A percentile compares a stretch with the other conserved stretches of the same genome.
These are phyloP conservation scores for Saturnia pavonia DNA, from an alignment of 2,888 invertebrate species.

Conservation along the genomic window DNA sequence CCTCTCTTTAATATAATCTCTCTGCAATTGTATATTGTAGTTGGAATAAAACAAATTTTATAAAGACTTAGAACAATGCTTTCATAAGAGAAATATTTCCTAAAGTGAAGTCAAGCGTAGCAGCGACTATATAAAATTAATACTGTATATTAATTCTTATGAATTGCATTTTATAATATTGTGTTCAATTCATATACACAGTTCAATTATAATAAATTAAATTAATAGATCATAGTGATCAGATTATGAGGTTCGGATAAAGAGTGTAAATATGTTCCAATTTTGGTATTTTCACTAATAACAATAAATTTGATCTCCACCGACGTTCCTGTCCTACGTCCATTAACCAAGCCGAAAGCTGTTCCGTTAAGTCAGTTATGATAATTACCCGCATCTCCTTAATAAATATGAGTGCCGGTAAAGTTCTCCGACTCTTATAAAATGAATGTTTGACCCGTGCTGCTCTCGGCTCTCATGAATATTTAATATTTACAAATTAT, in stretches of 20 bases:
- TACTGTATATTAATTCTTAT: slow-evolving; percentile 29
- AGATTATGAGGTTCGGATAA: slow-evolving; percentile 44
- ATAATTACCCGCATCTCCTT: slow-evolving; percentile 76
- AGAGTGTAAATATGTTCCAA: slow-evolving; percentile 52
- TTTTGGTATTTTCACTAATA: slow-evolving; percentile 53
- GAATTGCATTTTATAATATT: slow-evolving; percentile 39
- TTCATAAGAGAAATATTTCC: neutral
- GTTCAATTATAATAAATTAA: slow-evolving; percentile 52
- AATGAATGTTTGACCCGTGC: slow-evolving; percentile 75
- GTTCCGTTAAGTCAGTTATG: slow-evolving; percentile 57
- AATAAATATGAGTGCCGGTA: slow-evolving; percentile 70
- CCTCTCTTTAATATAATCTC: too few relatives aligned
- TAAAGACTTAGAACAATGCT: neutral
- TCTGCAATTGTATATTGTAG: neutral
- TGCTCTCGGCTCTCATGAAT: slow-evolving; percentile 74
- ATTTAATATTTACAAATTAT: slow-evolving; percentile 81
- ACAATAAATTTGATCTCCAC: slow-evolving; percentile 33
- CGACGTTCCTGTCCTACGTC: slow-evolving; percentile 28
- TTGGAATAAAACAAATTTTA: neutral
- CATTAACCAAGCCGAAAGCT: slow-evolving; percentile 26
- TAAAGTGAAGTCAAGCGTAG: neutral
- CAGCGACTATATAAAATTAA: slow-evolving; percentile 18
- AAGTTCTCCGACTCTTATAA: slow-evolving; percentile 67
- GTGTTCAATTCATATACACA: slow-evolving; percentile 35
- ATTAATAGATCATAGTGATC: slow-evolving; percentile 52